These are phyloP conservation scores for Epinephelus malabaricus DNA, from an alignment of 2,797 vertebrate genomes.

Conservation along the genomic window DNA sequence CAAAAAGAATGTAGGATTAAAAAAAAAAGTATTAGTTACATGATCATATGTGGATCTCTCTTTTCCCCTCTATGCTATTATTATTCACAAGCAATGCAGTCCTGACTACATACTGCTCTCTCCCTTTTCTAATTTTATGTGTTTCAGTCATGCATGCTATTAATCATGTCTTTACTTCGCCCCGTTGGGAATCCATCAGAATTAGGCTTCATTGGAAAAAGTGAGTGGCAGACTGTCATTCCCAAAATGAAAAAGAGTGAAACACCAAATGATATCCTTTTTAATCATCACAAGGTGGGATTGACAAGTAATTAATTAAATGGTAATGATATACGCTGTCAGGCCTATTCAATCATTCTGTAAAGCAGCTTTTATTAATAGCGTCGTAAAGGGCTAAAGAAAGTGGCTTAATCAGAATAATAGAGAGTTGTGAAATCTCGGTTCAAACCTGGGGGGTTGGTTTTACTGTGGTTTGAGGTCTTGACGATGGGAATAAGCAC, in stretches of 20 bases:
- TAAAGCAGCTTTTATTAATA: constrained; percentile 65
- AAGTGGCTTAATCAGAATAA: constrained; percentile 57
- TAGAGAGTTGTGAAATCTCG: constrained; percentile 36
- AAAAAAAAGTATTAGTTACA: not conserved
- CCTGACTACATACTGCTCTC: constrained; percentile 11
- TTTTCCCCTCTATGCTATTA: not conserved
- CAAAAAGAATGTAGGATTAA: not conserved
- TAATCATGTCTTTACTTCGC: constrained; percentile 57
- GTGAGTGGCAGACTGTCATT: constrained; percentile 68
- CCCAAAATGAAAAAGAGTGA: constrained; percentile 62
- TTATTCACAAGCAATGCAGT: constrained; percentile 23
- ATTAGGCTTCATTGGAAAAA: constrained; percentile 67
- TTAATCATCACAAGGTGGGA: constrained; percentile 79
- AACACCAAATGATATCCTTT: constrained; percentile 75
- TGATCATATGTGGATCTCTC: constrained; percentile 2
- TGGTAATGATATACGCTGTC: constrained; percentile 71
- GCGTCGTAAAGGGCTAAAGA: constrained; percentile 48
- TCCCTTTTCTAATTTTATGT: constrained; percentile 40
- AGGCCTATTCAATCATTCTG: constrained; percentile 61
- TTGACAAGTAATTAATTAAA: constrained; percentile 81
- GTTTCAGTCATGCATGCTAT: constrained; percentile 58
- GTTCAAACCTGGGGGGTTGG: not conserved
- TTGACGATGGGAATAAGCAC: constrained; percentile 18
- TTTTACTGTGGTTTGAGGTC: constrained; percentile 35
- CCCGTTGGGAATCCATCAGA: constrained; percentile 66